Evolutionary conservation across 2,888 invertebrate genomes (phyloP), one percentile per base, ranked within the genome.

Genomic region (Crocallis elinguaria): DNA sequence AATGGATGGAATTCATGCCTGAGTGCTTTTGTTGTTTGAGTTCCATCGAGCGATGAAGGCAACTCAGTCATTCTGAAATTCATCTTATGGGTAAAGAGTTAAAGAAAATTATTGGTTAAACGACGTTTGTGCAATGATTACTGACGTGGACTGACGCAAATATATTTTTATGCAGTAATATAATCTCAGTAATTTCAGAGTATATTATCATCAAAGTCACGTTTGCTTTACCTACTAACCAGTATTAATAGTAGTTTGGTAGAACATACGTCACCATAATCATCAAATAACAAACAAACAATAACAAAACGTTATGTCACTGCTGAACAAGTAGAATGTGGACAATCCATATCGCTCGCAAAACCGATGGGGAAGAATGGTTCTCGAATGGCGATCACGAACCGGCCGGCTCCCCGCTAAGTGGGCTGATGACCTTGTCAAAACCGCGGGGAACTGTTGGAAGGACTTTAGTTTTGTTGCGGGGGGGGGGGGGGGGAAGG

Each of bases 61-160:
- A 16, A 11, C 14, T 12, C 29, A 12, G 29, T 30, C 7, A 30
- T 30, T 30, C 29, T 1, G 13, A 4, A 30, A 30, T 30, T 12
- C 6, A 9, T 9, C 6, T 16, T 33, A n/a, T 16, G 14, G 1
- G 2, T 16, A 8, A 3, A 16, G 16, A 3, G 9, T 16, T 33
- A 33, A 9, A 33, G 33, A n/a, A 16, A 4, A 16, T 8, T 16
- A 33, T 33, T 0, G 33, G 16, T 16, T 2, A n/a, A 3, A 12
- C 9, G 1, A 3, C 0, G 1, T 33, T 33, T 14, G 25, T 25
- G 7, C 33, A 43, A 14, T 42, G 9, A n/a, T 25, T 16, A 9
- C 16, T 36, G 45, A 36, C 38, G 38, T 23, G 14, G 12, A 37
- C 1, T 48, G 35, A 36, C 25, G 35, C 27, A 36, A 44, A 11